Conservation (phyloP, 2,113 vertebrate genomes). For the Microtus pennsylvanicus region DNA sequence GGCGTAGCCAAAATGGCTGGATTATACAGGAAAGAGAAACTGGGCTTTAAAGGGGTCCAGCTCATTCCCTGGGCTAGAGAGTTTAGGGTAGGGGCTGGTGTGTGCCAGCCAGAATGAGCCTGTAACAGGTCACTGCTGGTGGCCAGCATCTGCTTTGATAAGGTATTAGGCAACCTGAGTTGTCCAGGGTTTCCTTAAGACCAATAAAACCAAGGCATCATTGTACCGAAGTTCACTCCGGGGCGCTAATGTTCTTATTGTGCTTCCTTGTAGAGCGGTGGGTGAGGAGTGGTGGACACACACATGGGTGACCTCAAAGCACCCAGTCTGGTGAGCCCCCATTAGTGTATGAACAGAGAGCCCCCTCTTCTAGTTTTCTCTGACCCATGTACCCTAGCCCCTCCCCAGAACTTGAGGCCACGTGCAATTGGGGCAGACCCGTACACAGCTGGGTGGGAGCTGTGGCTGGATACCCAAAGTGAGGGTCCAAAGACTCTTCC, state of each 20-base stretch:
- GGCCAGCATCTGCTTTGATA: not conserved
- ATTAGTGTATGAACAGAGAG: not conserved
- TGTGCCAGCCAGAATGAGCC: not conserved
- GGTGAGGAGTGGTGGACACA: not conserved
- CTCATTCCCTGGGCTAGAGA: not conserved
- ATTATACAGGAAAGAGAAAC: not conserved
- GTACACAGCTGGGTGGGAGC: not conserved
- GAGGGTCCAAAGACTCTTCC: not conserved
- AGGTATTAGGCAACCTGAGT: not conserved
- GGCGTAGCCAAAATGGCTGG: not conserved
- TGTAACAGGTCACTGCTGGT: not conserved
- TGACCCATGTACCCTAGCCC: not conserved
- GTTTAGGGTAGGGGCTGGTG: not conserved
- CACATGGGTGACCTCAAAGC: too few species aligned
- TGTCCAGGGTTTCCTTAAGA: not conserved
- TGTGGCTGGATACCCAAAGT: not conserved
- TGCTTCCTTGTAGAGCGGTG: not conserved
- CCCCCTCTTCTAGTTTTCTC: not conserved
- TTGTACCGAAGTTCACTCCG: not conserved
- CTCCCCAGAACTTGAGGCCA: not conserved
- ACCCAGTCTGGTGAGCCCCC: not conserved
- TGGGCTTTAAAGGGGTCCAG: not conserved
- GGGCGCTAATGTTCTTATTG: not conserved
- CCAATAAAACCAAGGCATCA: not conserved
- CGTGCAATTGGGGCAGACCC: not conserved